Evolutionary conservation across 2,888 invertebrate genomes (phyloP), one percentile per base, ranked within the genome.

Genomic region (Hecatera dysodea): DNA sequence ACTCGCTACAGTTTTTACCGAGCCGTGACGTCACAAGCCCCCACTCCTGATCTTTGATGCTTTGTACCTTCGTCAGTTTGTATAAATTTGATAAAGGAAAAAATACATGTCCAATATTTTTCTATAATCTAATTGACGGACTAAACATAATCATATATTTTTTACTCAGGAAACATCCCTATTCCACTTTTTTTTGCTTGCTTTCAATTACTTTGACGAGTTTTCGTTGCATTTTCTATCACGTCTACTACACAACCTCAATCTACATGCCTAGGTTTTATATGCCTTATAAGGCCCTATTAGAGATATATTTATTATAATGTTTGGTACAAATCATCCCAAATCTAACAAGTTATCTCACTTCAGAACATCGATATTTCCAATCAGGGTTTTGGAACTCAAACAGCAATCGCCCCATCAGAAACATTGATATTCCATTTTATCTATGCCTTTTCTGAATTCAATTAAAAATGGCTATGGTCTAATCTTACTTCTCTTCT

Each of bases 401-500:
- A 29, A 11, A 46, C 4, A n/a, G 0, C 27, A 36, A 22, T n/a
- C 9, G n/a, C 39, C 36, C 27, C 12, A 17, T 29, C 29, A 63
- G 1, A 39, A 24, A 22, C 62, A 2, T 15, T 48, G 15, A 53
- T 29, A 39, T 53, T 33, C 9, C 27, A 29, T 27, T n/a, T 27
- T 19, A 2, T 39, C 1, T 36, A 57, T 19, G 2, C 1, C 8
- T 12, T 8, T 15, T 6, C 5, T 15, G 8, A 36, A 19, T 39
- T n/a, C n/a, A 57, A 5, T 53, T 19, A n/a, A 1, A n/a, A 39
- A 33, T n/a, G 17, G 11, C 17, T 60, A 19, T 9, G 8, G 15
- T 33, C 2, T 55, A 44, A 44, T 12, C 24, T 74, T 74, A 39
- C 68, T 15, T 44, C 73, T 55, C 48, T 75, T 74, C 56, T 36